These are phyloP conservation scores for Cassiopea xamachana DNA, from an alignment of 30 jellyfish, hydroid and myxozoan species.

Conservation along the genomic window DNA sequence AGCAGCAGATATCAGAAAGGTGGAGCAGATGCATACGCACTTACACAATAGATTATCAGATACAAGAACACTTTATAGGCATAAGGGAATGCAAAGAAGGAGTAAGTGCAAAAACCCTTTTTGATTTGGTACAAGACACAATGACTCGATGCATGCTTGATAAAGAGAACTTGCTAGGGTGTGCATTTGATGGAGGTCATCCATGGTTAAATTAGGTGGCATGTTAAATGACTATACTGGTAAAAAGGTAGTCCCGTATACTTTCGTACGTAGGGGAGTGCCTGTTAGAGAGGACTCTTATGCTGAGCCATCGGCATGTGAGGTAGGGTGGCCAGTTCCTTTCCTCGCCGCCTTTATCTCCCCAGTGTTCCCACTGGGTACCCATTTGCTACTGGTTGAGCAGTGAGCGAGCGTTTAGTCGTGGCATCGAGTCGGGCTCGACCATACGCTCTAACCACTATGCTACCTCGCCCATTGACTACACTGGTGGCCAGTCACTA, in stretches of 20 bases:
- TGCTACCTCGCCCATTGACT: too few species aligned
- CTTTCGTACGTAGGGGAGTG: too few species aligned
- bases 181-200: constrained; percentile 74
- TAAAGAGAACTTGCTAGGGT: constrained; percentile 43
- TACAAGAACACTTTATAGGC: constrained; percentile 54
- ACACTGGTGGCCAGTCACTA: too few species aligned
- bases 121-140: constrained; percentile 25
- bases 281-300: too few species aligned
- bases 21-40: constrained; percentile 34
- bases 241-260: constrained; percentile 44
- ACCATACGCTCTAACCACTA: too few species aligned
- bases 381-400: too few species aligned
- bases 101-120: constrained; percentile 29
- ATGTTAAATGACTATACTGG: constrained; percentile 17
- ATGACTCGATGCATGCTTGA: constrained; percentile 19
- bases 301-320: too few species aligned
- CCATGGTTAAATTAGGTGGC: constrained; percentile 27
- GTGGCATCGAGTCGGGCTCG: too few species aligned
- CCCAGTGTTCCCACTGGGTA: too few species aligned
- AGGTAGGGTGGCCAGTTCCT: too few species aligned
- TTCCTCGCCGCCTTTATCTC: too few species aligned
- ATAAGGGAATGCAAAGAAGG: constrained; percentile 56
- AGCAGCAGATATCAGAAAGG: constrained; percentile 22
- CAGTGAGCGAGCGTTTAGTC: too few species aligned
- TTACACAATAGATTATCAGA: constrained; percentile 33